Conservation (phyloP, 2,888 invertebrate species). For the Apoda limacodes region DNA sequence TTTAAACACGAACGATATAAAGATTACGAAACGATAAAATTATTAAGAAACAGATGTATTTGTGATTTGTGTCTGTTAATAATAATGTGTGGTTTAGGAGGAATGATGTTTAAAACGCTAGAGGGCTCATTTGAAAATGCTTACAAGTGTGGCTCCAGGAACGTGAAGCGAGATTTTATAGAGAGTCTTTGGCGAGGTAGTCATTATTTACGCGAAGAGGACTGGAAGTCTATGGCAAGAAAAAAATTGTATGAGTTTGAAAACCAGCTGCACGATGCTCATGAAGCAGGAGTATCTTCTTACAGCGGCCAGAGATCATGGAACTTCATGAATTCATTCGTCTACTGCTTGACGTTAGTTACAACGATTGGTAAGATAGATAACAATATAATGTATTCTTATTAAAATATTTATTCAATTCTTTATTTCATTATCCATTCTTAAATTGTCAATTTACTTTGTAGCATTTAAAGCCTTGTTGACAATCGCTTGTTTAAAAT, state of each 20-base stretch:
- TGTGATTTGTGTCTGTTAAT: conserved; percentile 76
- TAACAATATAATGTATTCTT: no score
- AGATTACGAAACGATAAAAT: conserved; percentile 66
- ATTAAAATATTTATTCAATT: no score
- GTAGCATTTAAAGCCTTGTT: no score
- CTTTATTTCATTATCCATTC: no score
- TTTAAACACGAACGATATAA: conserved; percentile 69
- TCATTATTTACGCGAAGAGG: conserved; percentile 86
- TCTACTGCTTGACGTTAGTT: conserved; percentile 87
- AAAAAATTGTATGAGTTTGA: conserved; percentile 86
- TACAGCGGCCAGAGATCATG: conserved; percentile 88
- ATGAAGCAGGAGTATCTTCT: conserved; percentile 85
- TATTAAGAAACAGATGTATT: conserved; percentile 75
- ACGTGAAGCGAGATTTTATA: conserved; percentile 87
- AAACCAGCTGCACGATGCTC: conserved; percentile 84
- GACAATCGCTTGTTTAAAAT: no score
- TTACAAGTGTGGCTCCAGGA: conserved; percentile 89
- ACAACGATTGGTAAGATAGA: conserved; percentile 86
- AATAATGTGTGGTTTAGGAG: conserved; percentile 82
- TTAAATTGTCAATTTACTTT: no score
- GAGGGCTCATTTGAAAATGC: conserved; percentile 89
- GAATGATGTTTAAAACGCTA: conserved; percentile 81
- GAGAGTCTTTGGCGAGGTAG: conserved; percentile 86
- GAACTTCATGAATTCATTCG: conserved; percentile 89
- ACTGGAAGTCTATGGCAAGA: conserved; percentile 90